Base-by-base conservation (phyloP, 2,888 invertebrate species). In the Cataglyphis rosenhaueri region DNA sequence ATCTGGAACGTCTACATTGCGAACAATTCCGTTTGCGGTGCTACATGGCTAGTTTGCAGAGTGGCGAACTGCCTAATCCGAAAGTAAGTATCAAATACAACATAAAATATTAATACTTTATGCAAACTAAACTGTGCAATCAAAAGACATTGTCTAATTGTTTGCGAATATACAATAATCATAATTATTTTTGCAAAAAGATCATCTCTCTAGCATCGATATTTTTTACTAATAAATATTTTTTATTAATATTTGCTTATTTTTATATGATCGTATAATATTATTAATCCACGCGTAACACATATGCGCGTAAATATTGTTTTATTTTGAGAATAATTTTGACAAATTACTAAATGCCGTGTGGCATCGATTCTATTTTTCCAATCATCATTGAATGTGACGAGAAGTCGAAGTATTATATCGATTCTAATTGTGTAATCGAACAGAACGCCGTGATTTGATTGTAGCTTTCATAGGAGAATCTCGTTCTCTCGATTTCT, bases 31-130 rank as follows among this genome's bases (percentile, higher is more conserved):
- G 99, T 89, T 96, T 99, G 87, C 96, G 98, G 86, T 99, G 99
- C 95, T 99, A 99, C 95, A 98, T 99, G 97, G 98, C 99, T 85
- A 99, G 99, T 91, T 96, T 99, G 91, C 99, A 99, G 95, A 98
- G 97, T 92, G 98, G 98, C 86, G 99, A 99, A 95, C 96, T 99
- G 90, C 99, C 99, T 83, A 99, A 99, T 95, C 99, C 99, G 71
- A 99, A 99, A 97, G 99, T 99, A 95, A 95, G 95, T 93, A 76
- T 38, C 18, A 52, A 70, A 57, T 25, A 41, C 59, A 15, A 44
- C 55, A n/a, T 70, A 68, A 79, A 68, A 52, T 66, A 68, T 62
- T 55, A 21, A 18, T 25, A 52, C 6, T 8, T 61, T 32, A 59
- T 32, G 35, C 8, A 52, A 8, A 61, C 3, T 61, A 15, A 61